These are phyloP conservation scores for Drosophila pseudoananassae DNA, from an alignment of 1,140 invertebrate species.

Conservation along the genomic window DNA sequence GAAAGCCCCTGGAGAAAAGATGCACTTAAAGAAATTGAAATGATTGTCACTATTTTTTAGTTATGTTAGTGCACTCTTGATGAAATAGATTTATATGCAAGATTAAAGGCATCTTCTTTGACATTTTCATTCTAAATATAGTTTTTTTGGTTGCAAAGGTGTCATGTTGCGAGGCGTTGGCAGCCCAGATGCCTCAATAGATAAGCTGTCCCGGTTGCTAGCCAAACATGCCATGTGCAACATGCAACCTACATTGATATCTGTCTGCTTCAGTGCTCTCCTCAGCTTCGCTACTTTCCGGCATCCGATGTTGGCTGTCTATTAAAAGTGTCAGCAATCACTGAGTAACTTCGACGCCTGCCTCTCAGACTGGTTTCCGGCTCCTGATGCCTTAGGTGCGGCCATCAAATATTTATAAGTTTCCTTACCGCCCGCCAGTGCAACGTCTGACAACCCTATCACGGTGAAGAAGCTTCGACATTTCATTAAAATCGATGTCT, in stretches of 20 bases:
- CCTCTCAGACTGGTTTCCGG: neutral
- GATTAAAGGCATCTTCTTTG: neutral
- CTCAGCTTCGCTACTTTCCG: constrained; percentile 1
- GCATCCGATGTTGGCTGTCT: constrained; percentile 60
- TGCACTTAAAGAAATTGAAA: constrained; percentile 2
- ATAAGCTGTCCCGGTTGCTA: constrained; percentile 65
- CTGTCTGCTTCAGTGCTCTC: constrained; percentile 19
- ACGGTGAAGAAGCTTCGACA: constrained; percentile 24
- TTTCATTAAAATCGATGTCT: constrained; percentile 60
- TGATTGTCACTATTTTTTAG: neutral
- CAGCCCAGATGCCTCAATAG: constrained; percentile 77
- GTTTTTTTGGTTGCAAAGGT: constrained; percentile 46
- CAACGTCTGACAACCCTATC: constrained; percentile 12
- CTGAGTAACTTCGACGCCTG: constrained; percentile 13
- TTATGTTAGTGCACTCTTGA: neutral
- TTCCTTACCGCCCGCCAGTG: constrained; percentile 15
- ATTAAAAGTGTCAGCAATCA: constrained; percentile 74
- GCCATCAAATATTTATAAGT: constrained; percentile 73
- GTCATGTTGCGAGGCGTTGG: constrained; percentile 68
- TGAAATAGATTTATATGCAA: neutral
- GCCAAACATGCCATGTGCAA: constrained; percentile 37
- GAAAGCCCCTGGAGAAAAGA: constrained; percentile 1
- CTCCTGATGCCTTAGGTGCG: constrained; percentile 59
- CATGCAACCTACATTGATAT: constrained; percentile 52
- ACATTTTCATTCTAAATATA: neutral